Evolutionary conservation across 2,113 vertebrate genomes (phyloP).

Genomic region (Hystrix cristata): DNA sequence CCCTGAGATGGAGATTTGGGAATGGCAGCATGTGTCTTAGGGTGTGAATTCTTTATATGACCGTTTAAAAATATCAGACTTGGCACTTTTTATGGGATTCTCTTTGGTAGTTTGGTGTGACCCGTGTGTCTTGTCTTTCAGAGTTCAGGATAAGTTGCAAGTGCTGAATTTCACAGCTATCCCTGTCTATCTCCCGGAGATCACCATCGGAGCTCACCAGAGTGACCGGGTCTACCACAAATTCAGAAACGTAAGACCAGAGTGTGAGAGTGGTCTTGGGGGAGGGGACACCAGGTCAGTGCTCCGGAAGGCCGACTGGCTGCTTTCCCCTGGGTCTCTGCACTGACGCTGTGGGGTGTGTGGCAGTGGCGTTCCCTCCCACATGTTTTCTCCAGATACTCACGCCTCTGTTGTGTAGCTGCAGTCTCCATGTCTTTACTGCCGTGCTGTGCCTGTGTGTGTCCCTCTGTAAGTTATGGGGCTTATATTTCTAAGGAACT

Average conservation of each 20-base stretch:
- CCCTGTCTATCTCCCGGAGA: conserved; percentile 92
- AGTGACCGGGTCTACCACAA: conserved; percentile 85
- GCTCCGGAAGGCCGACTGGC: too few relatives aligned
- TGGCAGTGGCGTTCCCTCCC: rapidly evolving
- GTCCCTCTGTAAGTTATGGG: rapidly evolving
- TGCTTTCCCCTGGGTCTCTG: too few relatives aligned
- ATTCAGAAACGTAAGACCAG: conserved; percentile 88
- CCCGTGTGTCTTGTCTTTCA: conserved; percentile 63
- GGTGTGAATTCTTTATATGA: not conserved
- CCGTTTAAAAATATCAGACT: not conserved
- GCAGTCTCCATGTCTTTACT: rapidly evolving
- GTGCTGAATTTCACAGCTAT: conserved; percentile 86
- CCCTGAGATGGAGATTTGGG: not conserved
- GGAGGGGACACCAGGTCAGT: not conserved
- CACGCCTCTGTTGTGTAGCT: not conserved
- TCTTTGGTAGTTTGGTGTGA: not conserved
- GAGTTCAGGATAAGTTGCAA: conserved; percentile 91
- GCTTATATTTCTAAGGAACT: not conserved
- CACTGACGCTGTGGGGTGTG: too few relatives aligned
- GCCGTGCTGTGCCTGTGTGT: rapidly evolving
- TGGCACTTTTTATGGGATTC: not conserved
- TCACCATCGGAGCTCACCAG: conserved; percentile 92
- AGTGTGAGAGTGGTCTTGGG: rapidly evolving
- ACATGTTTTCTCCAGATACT: rapidly evolving
- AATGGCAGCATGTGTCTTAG: rapidly evolving